A percentile compares a stretch with the other conserved stretches of the same genome.
Evolutionary conservation across 2,113 vertebrate species (phyloP).

Genomic region (Tetrao urogallus): DNA sequence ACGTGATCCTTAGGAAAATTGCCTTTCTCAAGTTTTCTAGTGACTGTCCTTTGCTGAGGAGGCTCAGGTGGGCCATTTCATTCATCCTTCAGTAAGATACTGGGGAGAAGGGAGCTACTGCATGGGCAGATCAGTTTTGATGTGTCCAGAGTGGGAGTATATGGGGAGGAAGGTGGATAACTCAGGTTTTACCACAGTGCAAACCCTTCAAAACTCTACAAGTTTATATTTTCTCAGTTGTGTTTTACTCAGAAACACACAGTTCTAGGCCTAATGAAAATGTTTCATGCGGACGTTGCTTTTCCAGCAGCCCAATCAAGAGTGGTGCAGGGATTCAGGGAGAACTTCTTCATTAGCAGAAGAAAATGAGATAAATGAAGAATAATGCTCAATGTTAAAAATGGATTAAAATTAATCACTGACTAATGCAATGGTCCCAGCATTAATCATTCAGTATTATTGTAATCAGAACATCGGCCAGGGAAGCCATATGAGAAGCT

Average conservation of each 20-base stretch:
- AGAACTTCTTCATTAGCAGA: not conserved
- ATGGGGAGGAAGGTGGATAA: too few relatives aligned
- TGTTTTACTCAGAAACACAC: not conserved
- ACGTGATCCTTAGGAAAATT: constrained; percentile 61
- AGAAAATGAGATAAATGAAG: constrained; percentile 1
- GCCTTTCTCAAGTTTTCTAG: constrained; percentile 43
- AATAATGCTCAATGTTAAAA: constrained; percentile 11
- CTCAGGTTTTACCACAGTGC: not conserved
- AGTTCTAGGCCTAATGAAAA: not conserved
- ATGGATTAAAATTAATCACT: constrained; percentile 42
- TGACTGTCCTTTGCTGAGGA: constrained; percentile 2
- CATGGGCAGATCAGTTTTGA: not conserved
- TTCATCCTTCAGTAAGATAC: not conserved
- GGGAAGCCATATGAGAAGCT: fast-evolving
- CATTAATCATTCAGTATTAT: not conserved
- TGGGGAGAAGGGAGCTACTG: not conserved
- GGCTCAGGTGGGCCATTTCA: not conserved
- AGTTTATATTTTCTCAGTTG: not conserved
- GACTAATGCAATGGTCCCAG: not conserved
- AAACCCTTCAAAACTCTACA: not conserved
- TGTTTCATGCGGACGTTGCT: not conserved
- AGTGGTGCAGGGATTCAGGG: not conserved
- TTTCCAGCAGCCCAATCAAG: not conserved
- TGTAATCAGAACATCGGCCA: not conserved
- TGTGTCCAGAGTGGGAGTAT: not conserved